Base-by-base conservation (phyloP, 2,113 vertebrate genomes). In the Lamprotornis superbus region DNA sequence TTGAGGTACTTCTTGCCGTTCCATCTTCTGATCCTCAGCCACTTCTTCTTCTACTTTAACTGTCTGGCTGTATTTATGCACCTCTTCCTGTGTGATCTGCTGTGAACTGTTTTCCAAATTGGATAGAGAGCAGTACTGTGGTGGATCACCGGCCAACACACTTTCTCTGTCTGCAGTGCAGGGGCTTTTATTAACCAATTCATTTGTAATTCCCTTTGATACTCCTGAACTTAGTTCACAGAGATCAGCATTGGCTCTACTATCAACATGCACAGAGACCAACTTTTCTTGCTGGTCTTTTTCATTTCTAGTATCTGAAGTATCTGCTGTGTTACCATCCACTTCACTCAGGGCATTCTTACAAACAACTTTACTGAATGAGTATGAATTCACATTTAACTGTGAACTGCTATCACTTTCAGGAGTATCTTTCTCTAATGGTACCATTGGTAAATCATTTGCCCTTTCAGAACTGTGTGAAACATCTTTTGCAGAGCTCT, bases 11-110 rank as follows among this genome's bases (percentile, higher is more conserved):
- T 98, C 98, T 70, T 87, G 97, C 20, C 60, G 97, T 94, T 96
- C 98, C 81, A 97, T 89, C 92, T 98, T 98, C 76, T 97, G 97
- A 57, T 99, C 98, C 11, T 99, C 99, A 12, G 89, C 27, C 50
- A 95, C 95, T 53, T 98, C 97, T 30, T 98, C 97, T 61, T 99
- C 99, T 95, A 59, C 86, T 94, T 98, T 98, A 90, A 97, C 76
- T 63, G 86, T 73, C 3, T 97, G 97, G 82, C 93, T 93, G 19
- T 95, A 97, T 88, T 98, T 98, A 76, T 96, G 96, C 44, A 96
- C 69, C 50, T 97, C 97, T 94, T 97, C 96, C 70, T 96, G 98
- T 39, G 80, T 63, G 65, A 96, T 69, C 31, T 96, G 97, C 24
- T 97, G 97, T 22, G 96, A 94, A 87, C 94, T 97, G 27, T 83